Evolutionary conservation across 2,113 vertebrate genomes (phyloP), one percentile per base, ranked within the genome.

Genomic region (Setophaga petechia): DNA sequence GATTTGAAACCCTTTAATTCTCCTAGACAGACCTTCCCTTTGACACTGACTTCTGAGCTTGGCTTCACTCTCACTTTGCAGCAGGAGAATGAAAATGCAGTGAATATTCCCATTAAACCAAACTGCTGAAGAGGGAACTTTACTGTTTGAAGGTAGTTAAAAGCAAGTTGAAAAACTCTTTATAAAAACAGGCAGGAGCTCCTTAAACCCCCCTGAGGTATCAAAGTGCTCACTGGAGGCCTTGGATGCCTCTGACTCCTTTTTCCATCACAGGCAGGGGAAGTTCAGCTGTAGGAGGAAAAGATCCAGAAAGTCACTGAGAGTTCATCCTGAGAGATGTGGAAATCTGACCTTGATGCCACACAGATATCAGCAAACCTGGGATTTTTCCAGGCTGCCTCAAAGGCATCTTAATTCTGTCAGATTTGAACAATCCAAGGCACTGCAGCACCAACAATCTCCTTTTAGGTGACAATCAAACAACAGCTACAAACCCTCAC

Each of bases 101-200:
- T 55, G 73, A 92, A 87, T 71, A 66, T 96, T 92, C 74, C 79
- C 63, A 27, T 55, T 61, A 74, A 89, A 76, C 74, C 72, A 78
- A 77, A 57, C 74, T 84, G 86, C 52, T 52, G 85, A 75, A 92
- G 96, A 84, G 69, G 47, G 63, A 89, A 62, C 35, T 81, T 93
- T 61, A 63, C 77, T 87, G 89, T 94, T 94, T 90, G 68, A 90
- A 90, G 90, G 81, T 47, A 58, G 91, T 76, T 95, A 88, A 95
- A 95, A 96, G 93, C 5, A 39, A 25, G 46, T 35, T 81, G 55
- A 89, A 85, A 92, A 93, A 51, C 16, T 49, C 90, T 69, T 68
- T 76, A 46, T 72, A 46, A 86, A 95, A 94, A 76, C 78, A 94
- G 84, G 52, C 86, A 73, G 0, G 3, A 69, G 85, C 92, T 90